A percentile compares a stretch with the other conserved stretches of the same genome.
Evolutionary conservation across 2,113 vertebrate species (phyloP).

Genomic region (Esox niger): DNA sequence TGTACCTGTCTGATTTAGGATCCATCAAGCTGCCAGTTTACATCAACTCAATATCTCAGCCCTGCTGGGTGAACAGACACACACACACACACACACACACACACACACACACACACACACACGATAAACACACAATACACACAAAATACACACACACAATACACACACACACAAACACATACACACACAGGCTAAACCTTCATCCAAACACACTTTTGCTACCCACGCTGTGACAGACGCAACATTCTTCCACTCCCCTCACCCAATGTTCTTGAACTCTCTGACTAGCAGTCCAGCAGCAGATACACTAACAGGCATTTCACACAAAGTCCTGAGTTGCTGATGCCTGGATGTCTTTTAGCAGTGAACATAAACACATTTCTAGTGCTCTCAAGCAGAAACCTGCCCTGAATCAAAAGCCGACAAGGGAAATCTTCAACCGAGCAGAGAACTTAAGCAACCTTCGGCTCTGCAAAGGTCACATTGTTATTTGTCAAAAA

Average conservation of each 20-base stretch:
- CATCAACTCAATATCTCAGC: slow-evolving; percentile 22
- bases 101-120: neutral
- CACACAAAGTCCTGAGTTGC: too few relatives aligned
- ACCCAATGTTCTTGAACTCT: too few relatives aligned
- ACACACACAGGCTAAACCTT: too few relatives aligned
- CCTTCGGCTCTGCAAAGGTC: slow-evolving; percentile 1
- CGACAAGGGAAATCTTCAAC: neutral
- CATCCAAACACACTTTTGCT: neutral
- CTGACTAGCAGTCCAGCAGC: too few relatives aligned
- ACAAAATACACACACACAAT: neutral
- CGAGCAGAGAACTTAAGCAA: neutral
- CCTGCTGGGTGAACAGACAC: neutral
- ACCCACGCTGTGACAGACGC: neutral
- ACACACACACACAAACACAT: slow-evolving; percentile 7
- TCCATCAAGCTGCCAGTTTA: slow-evolving; percentile 39
- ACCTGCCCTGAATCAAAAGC: slow-evolving; percentile 4
- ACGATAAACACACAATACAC: too few relatives aligned
- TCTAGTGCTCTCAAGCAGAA: neutral
- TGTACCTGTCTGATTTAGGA: slow-evolving; percentile 39
- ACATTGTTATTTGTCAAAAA: neutral
- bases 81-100: neutral
- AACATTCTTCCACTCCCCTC: neutral
- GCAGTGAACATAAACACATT: neutral
- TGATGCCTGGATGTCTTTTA: too few relatives aligned
- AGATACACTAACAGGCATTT: too few relatives aligned